Evolutionary conservation across 2,888 invertebrate species (phyloP).

Genomic region (Mystacides longicornis): DNA sequence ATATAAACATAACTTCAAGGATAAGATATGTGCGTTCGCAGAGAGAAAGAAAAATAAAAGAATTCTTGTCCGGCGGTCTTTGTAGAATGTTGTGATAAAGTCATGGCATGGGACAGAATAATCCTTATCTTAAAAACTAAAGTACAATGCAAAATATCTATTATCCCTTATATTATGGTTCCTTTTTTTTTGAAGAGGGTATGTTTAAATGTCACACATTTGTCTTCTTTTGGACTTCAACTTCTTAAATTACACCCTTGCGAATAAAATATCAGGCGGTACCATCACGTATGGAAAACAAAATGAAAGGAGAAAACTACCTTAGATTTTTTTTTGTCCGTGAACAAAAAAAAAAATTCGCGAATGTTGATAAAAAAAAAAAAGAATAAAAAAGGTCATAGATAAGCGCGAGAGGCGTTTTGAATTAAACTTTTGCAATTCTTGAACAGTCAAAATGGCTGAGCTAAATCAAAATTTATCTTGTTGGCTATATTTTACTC

Average conservation of each 20-base stretch:
- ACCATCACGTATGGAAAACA: not conserved
- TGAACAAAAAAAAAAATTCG: not conserved
- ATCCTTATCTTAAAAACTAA: constrained; percentile 2
- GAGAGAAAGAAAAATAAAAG: not conserved
- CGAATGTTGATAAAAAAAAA: constrained; percentile 6
- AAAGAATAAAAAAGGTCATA: constrained; percentile 10
- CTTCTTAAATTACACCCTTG: constrained; percentile 19
- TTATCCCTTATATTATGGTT: not conserved
- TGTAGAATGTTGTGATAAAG: not conserved
- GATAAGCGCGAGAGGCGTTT: constrained; percentile 12
- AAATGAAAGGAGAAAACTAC: not conserved
- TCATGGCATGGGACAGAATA: not conserved
- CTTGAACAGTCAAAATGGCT: constrained; percentile 17
- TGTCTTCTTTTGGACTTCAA: constrained; percentile 18
- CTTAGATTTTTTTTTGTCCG: no score
- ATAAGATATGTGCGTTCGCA: no score
- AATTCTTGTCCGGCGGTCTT: not conserved
- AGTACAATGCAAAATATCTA: constrained; percentile 2
- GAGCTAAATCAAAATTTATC: constrained; percentile 21
- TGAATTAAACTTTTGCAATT: constrained; percentile 21
- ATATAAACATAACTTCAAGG: no score
- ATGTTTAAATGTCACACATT: constrained; percentile 18
- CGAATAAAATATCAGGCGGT: not conserved
- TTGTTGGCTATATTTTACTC: constrained; percentile 14
- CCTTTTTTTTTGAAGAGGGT: constrained; percentile 14